These are phyloP conservation scores for Danio aesculapii DNA, from an alignment of 2,797 vertebrate genomes.

Conservation along the genomic window DNA sequence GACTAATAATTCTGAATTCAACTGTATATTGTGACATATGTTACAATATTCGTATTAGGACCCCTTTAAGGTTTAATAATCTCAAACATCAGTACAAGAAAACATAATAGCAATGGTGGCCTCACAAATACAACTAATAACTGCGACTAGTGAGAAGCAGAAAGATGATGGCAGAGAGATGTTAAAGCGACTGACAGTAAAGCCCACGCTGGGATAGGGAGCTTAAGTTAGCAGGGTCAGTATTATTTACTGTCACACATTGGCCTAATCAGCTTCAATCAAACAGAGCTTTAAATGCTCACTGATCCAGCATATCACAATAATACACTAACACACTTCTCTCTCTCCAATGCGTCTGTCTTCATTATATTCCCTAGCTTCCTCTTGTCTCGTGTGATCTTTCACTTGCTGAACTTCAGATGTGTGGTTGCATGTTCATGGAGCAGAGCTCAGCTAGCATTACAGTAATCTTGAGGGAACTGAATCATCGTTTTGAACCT, in stretches of 20 bases:
- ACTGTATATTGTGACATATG: neutral
- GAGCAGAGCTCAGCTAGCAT: neutral
- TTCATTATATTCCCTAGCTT: neutral
- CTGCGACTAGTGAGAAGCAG: neutral
- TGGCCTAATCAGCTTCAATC: constrained; percentile 23
- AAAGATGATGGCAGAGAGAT: constrained; percentile 1
- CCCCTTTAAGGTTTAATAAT: neutral
- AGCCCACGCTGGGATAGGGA: constrained; percentile 15
- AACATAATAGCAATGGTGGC: neutral
- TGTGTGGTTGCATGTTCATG: neutral
- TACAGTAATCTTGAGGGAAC: neutral
- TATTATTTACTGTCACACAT: constrained; percentile 13
- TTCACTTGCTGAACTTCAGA: neutral
- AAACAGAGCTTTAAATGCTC: neutral
- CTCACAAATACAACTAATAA: neutral
- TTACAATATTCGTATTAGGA: neutral
- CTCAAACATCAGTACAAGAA: neutral
- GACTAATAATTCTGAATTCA: too few relatives aligned
- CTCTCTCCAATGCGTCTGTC: neutral
- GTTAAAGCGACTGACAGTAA: constrained; percentile 8
- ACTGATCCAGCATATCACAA: constrained; percentile 16
- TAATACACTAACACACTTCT: neutral
- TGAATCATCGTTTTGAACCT: neutral
- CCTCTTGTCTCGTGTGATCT: constrained; percentile 11
- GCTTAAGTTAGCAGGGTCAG: constrained; percentile 18